Base-by-base conservation (phyloP, 2,888 invertebrate genomes). In the Formica aserva region DNA sequence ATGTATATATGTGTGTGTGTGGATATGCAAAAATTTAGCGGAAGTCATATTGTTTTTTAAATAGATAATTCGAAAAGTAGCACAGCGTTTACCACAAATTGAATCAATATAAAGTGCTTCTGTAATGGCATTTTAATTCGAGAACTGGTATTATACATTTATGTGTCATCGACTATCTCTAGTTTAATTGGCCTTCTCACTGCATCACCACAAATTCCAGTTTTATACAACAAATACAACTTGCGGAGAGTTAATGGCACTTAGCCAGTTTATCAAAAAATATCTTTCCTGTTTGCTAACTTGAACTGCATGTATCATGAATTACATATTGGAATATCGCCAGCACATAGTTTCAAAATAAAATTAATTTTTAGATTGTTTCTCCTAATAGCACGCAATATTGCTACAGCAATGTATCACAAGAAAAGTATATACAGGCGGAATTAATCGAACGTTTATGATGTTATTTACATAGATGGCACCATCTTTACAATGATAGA, bases 311-410 rank as follows among this genome's bases (percentile, higher is more conserved):
- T 32, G 11, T 3, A 22, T 22, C 15, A 15, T 18, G 48, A 32
- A 75, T 32, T 0, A 3, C 13, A n/a, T 5, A 38, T 71, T 38
- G 26, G 1, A 69, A 0, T 22, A 22, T 55, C 9, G 4, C 6
- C 13, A 26, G 13, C 1, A n/a, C 15, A 5, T 15, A 75, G 0
- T 5, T 15, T 13, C 22, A 22, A 22, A 22, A 22, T 22, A 22
- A 22, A 0, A 22, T 1, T 6, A 32, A 32, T 6, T 35, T 35
- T 52, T 66, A 35, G 2, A 29, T 22, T 41, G 0, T 22, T 29
- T 77, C 66, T 55, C 67, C 38, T 77, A 55, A 57, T 35, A 41
- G n/a, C 11, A 67, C 0, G 29, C 77, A 67, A 41, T 41, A 55
- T 13, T 45, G n/a, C 9, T 8, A 1, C 67, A 32, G 1, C 11